A percentile compares a stretch with the other conserved stretches of the same genome.
Evolutionary conservation across 2,888 invertebrate genomes (phyloP).

Genomic region (Rhagophthalmus giganteus): DNA sequence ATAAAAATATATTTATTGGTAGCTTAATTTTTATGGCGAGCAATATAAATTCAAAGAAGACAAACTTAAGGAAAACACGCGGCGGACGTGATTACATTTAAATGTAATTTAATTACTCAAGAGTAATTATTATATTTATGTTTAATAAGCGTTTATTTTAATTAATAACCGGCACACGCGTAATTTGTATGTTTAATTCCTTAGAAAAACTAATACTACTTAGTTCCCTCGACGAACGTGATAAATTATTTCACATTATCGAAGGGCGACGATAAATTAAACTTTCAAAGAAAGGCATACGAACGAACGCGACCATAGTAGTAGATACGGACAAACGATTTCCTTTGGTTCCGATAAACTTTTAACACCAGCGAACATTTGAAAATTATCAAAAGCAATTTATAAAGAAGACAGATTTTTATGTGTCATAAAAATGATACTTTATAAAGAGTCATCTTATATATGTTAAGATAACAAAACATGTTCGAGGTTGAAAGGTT

Average conservation of each 20-base stretch:
- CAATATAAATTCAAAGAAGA: no score
- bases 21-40: no score
- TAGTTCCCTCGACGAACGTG: slow-evolving; percentile 9
- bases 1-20: no score
- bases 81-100: no score
- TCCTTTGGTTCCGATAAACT: slow-evolving; percentile 26
- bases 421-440: slow-evolving; percentile 28
- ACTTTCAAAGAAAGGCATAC: slow-evolving; percentile 13
- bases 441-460: slow-evolving; percentile 14
- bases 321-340: slow-evolving; percentile 22
- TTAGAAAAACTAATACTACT: neutral
- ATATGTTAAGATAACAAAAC: slow-evolving; percentile 24
- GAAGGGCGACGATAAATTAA: slow-evolving; percentile 9
- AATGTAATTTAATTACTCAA: no score
- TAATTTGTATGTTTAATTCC: no score
- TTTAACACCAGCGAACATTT: slow-evolving; percentile 28
- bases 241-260: slow-evolving; percentile 10
- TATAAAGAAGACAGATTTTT: slow-evolving; percentile 28
- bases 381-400: slow-evolving; percentile 27
- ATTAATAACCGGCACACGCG: no score
- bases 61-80: no score
- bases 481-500: slow-evolving; percentile 19
- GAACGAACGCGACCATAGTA: no score
- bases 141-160: no score
- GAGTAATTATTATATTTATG: no score